phyloP scores from a whole-genome alignment of 2,113 vertebrate genomes.

The Setophaga coronata region DNA sequence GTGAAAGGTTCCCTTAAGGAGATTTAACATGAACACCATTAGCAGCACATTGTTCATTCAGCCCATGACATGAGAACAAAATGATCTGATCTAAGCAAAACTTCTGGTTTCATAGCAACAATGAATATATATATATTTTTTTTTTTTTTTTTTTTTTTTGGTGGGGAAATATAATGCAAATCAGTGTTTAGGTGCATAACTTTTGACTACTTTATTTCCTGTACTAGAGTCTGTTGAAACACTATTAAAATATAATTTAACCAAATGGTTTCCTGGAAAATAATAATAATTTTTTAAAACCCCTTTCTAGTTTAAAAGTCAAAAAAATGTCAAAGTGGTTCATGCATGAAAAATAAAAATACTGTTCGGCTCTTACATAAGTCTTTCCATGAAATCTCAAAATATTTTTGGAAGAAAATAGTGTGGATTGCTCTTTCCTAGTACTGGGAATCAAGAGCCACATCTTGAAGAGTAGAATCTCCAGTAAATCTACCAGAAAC shows the following conservation, averaged over 20 bases:
- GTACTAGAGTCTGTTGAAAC: not conserved
- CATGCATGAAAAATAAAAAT: not conserved
- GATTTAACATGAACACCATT: not conserved
- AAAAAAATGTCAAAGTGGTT: not conserved
- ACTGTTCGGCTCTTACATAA: not conserved
- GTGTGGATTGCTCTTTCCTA: not conserved
- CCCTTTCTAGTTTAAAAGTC: not conserved
- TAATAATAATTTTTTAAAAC: not conserved
- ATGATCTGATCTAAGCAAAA: slow-evolving; percentile 47
- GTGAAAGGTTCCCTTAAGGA: slow-evolving; percentile 12
- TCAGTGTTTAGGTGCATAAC: not conserved
- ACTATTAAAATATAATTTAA: slow-evolving; percentile 28
- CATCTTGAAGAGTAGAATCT: not conserved
- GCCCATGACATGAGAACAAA: slow-evolving; percentile 36
- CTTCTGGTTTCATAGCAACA: slow-evolving; percentile 55
- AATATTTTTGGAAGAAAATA: not conserved
- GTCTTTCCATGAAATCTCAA: not conserved
- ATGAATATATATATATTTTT: not conserved
- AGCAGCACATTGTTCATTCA: not conserved
- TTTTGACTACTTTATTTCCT: slow-evolving; percentile 28
- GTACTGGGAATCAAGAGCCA: not conserved
- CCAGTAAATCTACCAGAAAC: not conserved
- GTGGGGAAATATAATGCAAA: slow-evolving; percentile 22
- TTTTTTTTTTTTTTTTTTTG: not conserved
- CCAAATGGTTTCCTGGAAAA: slow-evolving; percentile 3